Evolutionary conservation across 1,140 invertebrate species (phyloP), one percentile per base, ranked within the genome.

Genomic region (Sarcophaga peregrina): DNA sequence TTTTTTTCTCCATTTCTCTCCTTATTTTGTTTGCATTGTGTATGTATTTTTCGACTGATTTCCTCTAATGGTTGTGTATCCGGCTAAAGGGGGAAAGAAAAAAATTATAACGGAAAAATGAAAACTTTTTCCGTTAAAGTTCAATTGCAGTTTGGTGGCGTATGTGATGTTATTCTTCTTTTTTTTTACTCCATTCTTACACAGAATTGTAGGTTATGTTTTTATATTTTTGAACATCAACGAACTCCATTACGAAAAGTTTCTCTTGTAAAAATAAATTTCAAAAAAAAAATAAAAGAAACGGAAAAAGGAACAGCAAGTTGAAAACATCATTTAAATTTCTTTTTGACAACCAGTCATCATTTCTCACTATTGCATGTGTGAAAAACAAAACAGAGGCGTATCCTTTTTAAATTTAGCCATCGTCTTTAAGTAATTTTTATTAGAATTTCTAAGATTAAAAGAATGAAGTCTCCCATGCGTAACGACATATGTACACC

Each of bases 91-190:
- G 15, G 15, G 15, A n/a, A n/a, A n/a, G 15, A 8, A 72, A 52
- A 78, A 78, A 50, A 76, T 20, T 5, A 8, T 10, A 68, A 68
- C 62, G 62, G 62, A 76, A 47, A 76, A 78, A 17, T 17, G 47
- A 78, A 78, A 78, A 78, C n/a, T 78, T 78, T 25, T 52, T 50
- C 75, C 75, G 75, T 25, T 78, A 78, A 78, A 50, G 75, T 78
- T 78, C 75, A 50, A 78, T 78, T 78, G 75, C 48, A 78, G 47
- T 48, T 50, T 52, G 75, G 25, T 50, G 17, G 7, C 50, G 20
- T 20, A 78, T 17, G 8, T 50, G 11, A 20, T 37, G 20, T 46
- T 7, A 20, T 68, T 78, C 0, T 72, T 72, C 9, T 20, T 25
- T 5, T 25, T 72, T 72, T 72, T 25, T 25, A 0, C n/a, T 10